Conservation (phyloP, 2,113 vertebrate species). For the Corythoichthys intestinalis region DNA sequence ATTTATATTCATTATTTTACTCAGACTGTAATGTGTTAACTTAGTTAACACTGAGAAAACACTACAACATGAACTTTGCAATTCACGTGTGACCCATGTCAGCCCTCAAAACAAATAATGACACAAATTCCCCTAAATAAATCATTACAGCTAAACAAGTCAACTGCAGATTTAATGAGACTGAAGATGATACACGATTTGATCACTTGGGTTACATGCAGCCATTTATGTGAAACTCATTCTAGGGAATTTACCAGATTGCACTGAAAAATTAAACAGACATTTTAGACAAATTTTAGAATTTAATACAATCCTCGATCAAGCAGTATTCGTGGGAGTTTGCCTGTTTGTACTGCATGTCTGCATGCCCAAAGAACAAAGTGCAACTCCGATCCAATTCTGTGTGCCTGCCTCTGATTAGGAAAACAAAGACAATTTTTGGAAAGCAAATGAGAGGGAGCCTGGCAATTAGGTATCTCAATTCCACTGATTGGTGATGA, state of each 20-base stretch:
- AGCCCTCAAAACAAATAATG: slow-evolving; percentile 2
- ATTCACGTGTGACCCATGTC: not conserved
- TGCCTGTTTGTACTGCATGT: not conserved
- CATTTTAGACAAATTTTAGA: not conserved
- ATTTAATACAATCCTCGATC: not conserved
- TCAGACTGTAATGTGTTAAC: not conserved
- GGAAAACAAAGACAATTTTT: slow-evolving; percentile 65
- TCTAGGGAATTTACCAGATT: not conserved
- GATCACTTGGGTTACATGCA: not conserved
- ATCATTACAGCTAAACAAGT: not conserved
- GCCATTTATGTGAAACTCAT: not conserved
- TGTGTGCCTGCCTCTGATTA: slow-evolving; percentile 45
- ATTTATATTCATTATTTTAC: slow-evolving; percentile 1
- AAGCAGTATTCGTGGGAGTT: not conserved
- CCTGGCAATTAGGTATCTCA: slow-evolving; percentile 71
- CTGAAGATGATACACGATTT: too few species aligned
- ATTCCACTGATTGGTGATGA: slow-evolving; percentile 74
- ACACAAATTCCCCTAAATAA: not conserved
- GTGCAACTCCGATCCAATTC: slow-evolving; percentile 17
- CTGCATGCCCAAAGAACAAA: not conserved
- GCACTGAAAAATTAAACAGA: not conserved
- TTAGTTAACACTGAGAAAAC: not conserved
- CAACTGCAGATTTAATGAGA: slow-evolving; percentile 3
- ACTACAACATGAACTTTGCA: not conserved
- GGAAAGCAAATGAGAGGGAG: slow-evolving; percentile 61